Percentiles rank a stretch among this genome's conserved stretches.
Conservation (phyloP, 2,888 invertebrate genomes). For the Lepidochitona cinerea region DNA sequence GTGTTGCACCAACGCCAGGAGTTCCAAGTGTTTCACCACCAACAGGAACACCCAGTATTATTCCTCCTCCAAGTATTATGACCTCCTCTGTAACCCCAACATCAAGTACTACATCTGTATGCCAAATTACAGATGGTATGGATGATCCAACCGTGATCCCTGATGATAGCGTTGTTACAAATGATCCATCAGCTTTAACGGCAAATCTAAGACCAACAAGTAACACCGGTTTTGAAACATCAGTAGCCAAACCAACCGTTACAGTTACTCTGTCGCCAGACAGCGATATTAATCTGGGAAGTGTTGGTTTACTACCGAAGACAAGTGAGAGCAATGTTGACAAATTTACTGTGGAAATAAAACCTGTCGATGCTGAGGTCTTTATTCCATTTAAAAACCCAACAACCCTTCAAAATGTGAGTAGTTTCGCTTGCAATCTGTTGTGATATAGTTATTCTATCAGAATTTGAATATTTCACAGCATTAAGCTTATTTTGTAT, state of each 20-base stretch:
- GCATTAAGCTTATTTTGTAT: no score
- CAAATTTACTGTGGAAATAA: neutral
- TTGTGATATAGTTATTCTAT: no score
- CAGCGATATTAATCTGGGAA: neutral
- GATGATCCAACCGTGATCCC: neutral
- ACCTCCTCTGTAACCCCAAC: neutral
- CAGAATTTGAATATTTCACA: no score
- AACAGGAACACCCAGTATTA: neutral
- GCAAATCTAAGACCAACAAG: neutral
- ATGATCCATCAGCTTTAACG: neutral
- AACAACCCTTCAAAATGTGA: neutral
- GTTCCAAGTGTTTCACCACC: neutral
- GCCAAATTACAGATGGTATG: neutral
- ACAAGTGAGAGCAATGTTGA: neutral
- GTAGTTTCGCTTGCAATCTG: no score
- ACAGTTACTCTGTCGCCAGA: neutral
- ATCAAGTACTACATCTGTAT: neutral
- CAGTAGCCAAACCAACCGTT: neutral
- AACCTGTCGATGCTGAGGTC: neutral
- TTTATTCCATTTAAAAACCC: neutral
- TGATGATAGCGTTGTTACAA: neutral
- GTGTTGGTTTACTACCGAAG: neutral
- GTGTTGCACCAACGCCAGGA: neutral
- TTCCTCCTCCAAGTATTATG: neutral
- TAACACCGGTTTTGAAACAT: neutral